Evolutionary conservation across 2,797 vertebrate genomes (phyloP), one percentile per base, ranked within the genome.

Genomic region (Channallabes apus): DNA sequence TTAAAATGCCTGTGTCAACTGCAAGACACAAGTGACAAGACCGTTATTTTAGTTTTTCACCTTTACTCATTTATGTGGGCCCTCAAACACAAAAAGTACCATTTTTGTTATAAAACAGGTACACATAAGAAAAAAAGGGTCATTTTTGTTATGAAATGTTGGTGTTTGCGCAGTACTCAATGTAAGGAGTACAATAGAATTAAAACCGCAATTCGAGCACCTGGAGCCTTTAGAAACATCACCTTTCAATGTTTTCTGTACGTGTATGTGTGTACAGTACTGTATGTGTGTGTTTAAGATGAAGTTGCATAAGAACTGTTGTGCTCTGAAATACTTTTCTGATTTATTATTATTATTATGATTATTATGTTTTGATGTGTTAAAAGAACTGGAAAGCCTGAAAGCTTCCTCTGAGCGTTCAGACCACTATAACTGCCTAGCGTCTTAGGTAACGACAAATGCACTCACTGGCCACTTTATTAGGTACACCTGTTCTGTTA

Each of bases 251-350:
- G 51, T 38, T 78, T 59, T 80, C 41, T 77, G 67, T 67, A 1
- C 17, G 32, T 27, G 56, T 35, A 7, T 58, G 24, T 68, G 35
- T 71, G 29, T n/a, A n/a, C n/a, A n/a, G n/a, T n/a, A n/a, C n/a
- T n/a, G n/a, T 69, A 35, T 71, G 65, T 72, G 22, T 69, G 68
- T 51, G 38, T 79, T 78, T 22, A 62, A 46, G 29, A 8, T 12
- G 27, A 56, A 22, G n/a, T 85, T 85, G 80, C 68, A 41, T 85
- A 85, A 85, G 58, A 64, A 64, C 27, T 76, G 54, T 41, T 85
- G 77, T 38, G 5, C 9, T 54, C 20, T 54, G 54, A 80, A 72
- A 80, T 51, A 29, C 35, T 22, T 72, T 32, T 64, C 38, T 35
- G 32, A 27, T 80, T 59, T 32, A 69, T 41, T 69, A 29, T 46